Percentiles rank a stretch among this genome's conserved stretches.
phyloP scores from a whole-genome alignment of 2,113 vertebrate species.

The Nycticebus coucang region DNA sequence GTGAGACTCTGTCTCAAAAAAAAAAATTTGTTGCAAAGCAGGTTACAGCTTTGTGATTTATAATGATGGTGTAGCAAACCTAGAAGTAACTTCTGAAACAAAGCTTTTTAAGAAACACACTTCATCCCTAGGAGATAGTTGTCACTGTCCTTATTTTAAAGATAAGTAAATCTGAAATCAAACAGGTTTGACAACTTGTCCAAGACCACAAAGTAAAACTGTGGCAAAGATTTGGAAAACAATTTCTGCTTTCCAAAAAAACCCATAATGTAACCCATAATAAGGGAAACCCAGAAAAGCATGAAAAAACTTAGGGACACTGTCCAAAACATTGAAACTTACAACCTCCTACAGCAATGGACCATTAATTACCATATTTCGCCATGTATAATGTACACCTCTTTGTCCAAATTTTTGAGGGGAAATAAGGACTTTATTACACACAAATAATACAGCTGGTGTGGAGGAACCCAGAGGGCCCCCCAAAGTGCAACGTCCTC shows the following conservation, averaged over 20 bases:
- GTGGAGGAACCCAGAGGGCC: too few species aligned
- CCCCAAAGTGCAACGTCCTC: too few species aligned
- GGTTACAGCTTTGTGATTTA: neutral
- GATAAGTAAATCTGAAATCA: constrained; percentile 42
- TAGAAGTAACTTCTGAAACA: neutral
- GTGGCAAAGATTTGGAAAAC: constrained; percentile 6
- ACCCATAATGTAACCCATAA: neutral
- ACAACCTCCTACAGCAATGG: neutral
- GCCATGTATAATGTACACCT: too few species aligned
- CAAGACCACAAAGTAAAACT: neutral
- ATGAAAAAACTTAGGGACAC: neutral
- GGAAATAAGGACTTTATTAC: too few species aligned
- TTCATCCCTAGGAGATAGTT: neutral
- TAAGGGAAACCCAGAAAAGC: neutral
- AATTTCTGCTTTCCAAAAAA: constrained; percentile 42
- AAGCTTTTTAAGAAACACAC: neutral
- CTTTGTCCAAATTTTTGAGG: too few species aligned
- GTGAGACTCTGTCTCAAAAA: too few species aligned
- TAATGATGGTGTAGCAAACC: neutral
- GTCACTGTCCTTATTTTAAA: constrained; percentile 11
- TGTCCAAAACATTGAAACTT: neutral
- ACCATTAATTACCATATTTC: neutral
- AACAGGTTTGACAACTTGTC: constrained; percentile 20
- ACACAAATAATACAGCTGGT: too few species aligned
- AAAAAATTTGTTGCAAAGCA: neutral